Conservation (phyloP, 2,113 vertebrate species). For the Varanus komodoensis region DNA sequence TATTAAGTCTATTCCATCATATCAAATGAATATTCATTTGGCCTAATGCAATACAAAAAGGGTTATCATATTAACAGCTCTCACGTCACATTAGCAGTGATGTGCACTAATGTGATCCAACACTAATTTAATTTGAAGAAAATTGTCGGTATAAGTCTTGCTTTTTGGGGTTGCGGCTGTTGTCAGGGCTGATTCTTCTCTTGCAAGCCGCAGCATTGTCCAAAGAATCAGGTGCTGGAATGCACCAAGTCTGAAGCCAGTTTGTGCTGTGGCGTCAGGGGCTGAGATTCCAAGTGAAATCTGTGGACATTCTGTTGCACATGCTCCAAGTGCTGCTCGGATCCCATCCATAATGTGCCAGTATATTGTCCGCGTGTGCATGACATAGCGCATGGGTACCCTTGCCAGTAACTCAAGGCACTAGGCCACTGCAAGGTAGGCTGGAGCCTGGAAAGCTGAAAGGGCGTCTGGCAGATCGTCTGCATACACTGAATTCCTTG, state of each 20-base stretch:
- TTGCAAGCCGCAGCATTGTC: constrained; percentile 18
- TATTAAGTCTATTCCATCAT: constrained; percentile 47
- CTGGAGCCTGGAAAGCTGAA: too few relatives aligned
- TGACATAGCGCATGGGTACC: too few relatives aligned
- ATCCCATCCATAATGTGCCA: neutral
- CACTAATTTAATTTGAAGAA: constrained; percentile 66
- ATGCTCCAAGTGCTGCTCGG: neutral
- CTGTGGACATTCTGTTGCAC: neutral
- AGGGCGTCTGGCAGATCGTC: too few relatives aligned
- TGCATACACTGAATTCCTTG: too few relatives aligned
- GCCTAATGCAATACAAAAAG: constrained; percentile 54
- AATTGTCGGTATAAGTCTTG: constrained; percentile 50
- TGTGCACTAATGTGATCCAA: constrained; percentile 52
- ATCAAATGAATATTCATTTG: constrained; percentile 62
- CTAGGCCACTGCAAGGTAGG: too few relatives aligned
- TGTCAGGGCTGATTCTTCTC: constrained; percentile 41
- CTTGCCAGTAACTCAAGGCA: too few relatives aligned
- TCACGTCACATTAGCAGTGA: constrained; percentile 43
- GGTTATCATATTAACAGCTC: constrained; percentile 55
- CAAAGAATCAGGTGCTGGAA: neutral
- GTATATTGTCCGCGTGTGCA: too few relatives aligned
- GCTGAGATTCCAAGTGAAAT: neutral
- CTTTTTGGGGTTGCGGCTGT: constrained; percentile 33
- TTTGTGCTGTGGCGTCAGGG: neutral
- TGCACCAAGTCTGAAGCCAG: neutral